These are phyloP conservation scores for Eupsittula cactorum DNA, from an alignment of 2,113 vertebrate species.

Conservation along the genomic window DNA sequence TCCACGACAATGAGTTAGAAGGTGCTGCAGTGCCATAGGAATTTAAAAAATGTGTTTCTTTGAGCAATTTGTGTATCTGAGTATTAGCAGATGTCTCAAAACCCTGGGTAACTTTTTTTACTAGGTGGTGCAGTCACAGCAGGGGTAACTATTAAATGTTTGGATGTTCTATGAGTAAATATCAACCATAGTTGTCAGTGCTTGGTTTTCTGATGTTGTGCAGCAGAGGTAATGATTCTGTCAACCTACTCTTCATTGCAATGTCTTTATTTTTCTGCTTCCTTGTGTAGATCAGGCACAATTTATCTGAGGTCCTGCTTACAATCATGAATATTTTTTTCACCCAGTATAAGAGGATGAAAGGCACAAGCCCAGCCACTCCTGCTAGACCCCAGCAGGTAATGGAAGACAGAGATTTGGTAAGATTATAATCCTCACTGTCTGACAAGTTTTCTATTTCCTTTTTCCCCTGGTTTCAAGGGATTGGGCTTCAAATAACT, in stretches of 20 bases:
- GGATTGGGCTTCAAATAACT: background rate
- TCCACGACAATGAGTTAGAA: background rate
- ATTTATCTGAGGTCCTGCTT: slow-evolving; percentile 94
- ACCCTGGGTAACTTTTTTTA: background rate
- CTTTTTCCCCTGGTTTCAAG: background rate
- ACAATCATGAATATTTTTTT: slow-evolving; percentile 99
- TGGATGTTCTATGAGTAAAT: background rate
- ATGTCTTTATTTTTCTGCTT: background rate
- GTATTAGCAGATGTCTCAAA: background rate
- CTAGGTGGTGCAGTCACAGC: background rate
- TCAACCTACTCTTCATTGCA: background rate
- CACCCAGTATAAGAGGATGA: slow-evolving; percentile 95
- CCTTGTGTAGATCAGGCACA: slow-evolving; percentile 88
- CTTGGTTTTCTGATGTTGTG: background rate
- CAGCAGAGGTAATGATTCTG: background rate
- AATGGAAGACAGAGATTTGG: slow-evolving; percentile 91
- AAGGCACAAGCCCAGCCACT: slow-evolving; percentile 86
- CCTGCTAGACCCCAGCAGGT: slow-evolving; percentile 85
- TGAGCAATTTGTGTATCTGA: background rate
- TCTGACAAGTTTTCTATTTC: background rate
- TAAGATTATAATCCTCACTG: slow-evolving; percentile 66
- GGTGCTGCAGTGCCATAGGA: background rate
- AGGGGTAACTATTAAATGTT: accelerated
- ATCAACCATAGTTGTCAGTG: too few relatives aligned
- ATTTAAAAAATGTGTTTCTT: background rate